These are phyloP conservation scores for Drosophila diplacantha DNA, from an alignment of 2,888 invertebrate genomes.

Conservation along the genomic window DNA sequence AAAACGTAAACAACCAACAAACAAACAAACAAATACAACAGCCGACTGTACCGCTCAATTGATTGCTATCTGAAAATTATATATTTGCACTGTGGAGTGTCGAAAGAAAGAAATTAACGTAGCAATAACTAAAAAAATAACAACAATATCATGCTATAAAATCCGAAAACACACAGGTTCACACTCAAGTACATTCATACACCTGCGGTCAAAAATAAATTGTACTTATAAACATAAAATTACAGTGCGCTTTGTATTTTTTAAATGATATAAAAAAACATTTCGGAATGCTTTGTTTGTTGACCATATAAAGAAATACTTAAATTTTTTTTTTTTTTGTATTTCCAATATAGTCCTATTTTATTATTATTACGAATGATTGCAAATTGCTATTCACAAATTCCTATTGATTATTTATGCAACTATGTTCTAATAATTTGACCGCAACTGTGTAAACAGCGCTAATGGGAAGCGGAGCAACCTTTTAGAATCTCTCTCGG, in stretches of 20 bases:
- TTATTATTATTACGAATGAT: background rate
- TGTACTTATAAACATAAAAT: background rate
- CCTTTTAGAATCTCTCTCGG: slow-evolving; percentile 11
- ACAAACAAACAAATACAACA: slow-evolving; percentile 39
- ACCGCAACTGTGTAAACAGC: slow-evolving; percentile 16
- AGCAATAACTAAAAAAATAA: slow-evolving; percentile 47
- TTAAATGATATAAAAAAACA: background rate
- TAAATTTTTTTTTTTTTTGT: background rate
- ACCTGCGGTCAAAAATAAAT: background rate
- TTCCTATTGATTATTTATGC: background rate
- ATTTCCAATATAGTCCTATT: no score
- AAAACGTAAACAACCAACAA: slow-evolving; percentile 33
- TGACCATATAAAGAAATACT: background rate
- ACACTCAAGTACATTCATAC: slow-evolving; percentile 18
- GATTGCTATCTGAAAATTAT: slow-evolving; percentile 54
- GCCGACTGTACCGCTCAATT: slow-evolving; percentile 39
- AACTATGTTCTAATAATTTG: background rate
- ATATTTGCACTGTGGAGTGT: slow-evolving; percentile 55
- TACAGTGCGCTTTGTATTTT: no score
- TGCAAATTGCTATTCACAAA: background rate
- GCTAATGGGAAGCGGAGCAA: slow-evolving; percentile 18
- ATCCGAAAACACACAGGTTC: slow-evolving; percentile 21
- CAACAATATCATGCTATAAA: slow-evolving; percentile 53
- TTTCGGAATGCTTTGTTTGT: background rate
- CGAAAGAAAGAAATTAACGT: slow-evolving; percentile 56